Conservation (phyloP, 1,140 invertebrate genomes). For the Drosophila varians region DNA sequence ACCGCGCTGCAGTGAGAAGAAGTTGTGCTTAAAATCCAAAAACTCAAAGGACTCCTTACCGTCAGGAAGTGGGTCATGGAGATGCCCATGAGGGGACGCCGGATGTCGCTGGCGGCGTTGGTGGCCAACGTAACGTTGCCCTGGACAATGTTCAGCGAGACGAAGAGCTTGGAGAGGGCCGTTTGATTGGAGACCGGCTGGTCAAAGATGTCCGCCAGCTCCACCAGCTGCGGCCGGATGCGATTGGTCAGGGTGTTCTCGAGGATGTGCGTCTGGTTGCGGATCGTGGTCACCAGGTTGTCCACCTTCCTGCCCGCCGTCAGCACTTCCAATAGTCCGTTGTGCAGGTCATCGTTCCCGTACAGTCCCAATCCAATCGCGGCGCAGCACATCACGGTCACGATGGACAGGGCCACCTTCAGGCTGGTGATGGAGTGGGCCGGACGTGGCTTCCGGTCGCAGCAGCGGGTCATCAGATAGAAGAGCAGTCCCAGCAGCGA, state of each 20-base stretch:
- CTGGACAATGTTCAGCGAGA: constrained; percentile 87
- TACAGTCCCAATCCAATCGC: constrained; percentile 86
- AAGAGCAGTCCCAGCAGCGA: constrained; percentile 94
- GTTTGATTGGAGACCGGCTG: constrained; percentile 90
- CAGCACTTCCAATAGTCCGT: constrained; percentile 92
- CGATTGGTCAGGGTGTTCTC: constrained; percentile 88
- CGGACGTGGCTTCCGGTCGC: constrained; percentile 94
- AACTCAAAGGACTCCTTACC: constrained; percentile 75
- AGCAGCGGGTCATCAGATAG: constrained; percentile 96
- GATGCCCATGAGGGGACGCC: constrained; percentile 88
- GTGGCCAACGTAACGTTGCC: constrained; percentile 89
- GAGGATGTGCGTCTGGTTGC: constrained; percentile 88
- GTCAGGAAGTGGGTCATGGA: constrained; percentile 87
- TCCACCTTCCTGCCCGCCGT: constrained; percentile 91
- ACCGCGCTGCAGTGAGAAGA: constrained; percentile 68
- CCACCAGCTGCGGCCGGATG: constrained; percentile 87
- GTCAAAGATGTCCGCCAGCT: constrained; percentile 89
- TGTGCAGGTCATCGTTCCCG: constrained; percentile 96
- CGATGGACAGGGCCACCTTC: constrained; percentile 91
- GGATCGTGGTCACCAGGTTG: constrained; percentile 88
- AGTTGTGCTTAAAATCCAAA: neutral
- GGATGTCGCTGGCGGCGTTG: constrained; percentile 89
- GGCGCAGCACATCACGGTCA: constrained; percentile 92
- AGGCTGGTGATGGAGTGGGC: constrained; percentile 93
- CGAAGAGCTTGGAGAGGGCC: constrained; percentile 87